phyloP scores from a whole-genome alignment of 2,113 vertebrate genomes.

The Trichechus manatus region DNA sequence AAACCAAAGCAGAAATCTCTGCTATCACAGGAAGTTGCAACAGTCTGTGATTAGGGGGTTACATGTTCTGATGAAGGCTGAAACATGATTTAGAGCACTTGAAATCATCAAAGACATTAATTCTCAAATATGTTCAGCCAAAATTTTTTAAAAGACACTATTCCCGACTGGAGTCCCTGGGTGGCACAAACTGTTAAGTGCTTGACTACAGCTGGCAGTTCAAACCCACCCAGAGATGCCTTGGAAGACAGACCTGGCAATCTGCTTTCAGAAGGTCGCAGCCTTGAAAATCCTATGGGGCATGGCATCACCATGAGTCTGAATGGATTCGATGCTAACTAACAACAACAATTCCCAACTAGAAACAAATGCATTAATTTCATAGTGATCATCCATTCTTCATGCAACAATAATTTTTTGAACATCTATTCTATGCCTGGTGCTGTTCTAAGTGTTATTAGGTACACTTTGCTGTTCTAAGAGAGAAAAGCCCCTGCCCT shows the following conservation, averaged over 20 bases:
- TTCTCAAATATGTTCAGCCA: background rate
- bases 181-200: background rate
- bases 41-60: background rate
- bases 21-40: background rate
- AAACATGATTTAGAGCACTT: background rate
- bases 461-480: background rate
- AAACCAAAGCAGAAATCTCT: constrained; percentile 40
- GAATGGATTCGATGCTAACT: too few relatives aligned
- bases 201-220: background rate
- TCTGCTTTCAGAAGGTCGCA: background rate
- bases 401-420: background rate
- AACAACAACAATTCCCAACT: too few relatives aligned
- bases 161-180: background rate
- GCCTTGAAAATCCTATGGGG: background rate
- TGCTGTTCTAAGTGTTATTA: background rate
- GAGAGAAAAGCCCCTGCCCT: background rate
- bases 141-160: background rate
- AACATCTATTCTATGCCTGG: background rate
- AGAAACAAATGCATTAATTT: background rate
- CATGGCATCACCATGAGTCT: background rate
- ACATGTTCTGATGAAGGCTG: background rate
- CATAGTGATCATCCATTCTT: background rate
- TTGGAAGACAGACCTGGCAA: background rate
- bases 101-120: background rate
- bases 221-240: background rate